Percentiles rank a stretch among this genome's conserved stretches.
phyloP scores from a whole-genome alignment of 92 coral and sea anemone genomes.

The Meandrina meandrites region DNA sequence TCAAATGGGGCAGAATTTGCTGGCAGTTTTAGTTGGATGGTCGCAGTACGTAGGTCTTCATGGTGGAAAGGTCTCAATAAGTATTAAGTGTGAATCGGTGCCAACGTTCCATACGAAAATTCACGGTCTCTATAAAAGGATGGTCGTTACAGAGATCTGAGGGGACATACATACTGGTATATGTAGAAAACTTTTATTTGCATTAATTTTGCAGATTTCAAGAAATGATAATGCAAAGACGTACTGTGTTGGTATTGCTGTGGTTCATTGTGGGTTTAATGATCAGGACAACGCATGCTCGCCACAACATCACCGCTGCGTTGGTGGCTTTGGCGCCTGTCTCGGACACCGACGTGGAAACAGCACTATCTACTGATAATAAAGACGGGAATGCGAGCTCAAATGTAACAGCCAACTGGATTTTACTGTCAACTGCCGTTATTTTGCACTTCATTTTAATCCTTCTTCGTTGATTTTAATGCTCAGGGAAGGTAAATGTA shows the following conservation, averaged over 20 bases:
- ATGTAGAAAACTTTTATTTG: not conserved
- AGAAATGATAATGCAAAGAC: conserved; percentile 13
- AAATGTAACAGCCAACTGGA: conserved; percentile 38
- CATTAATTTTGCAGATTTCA: not conserved
- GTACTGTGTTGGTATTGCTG: not conserved
- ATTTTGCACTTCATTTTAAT: conserved; percentile 15
- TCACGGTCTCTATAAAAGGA: no score
- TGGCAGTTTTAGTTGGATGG: no score
- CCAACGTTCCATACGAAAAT: no score
- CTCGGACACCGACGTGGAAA: conserved; percentile 77
- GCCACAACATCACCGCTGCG: conserved; percentile 96
- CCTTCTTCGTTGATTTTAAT: conserved; percentile 13
- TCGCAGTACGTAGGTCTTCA: no score
- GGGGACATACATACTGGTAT: no score
- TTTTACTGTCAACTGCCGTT: conserved; percentile 42
- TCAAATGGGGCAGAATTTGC: no score
- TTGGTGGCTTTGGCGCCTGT: conserved; percentile 95
- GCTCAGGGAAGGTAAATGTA: not conserved
- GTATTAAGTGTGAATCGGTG: no score
- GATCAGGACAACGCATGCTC: conserved; percentile 41
- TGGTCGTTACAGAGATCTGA: no score
- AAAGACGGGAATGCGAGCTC: conserved; percentile 51
- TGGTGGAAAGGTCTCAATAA: no score
- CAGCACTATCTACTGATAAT: conserved; percentile 53
- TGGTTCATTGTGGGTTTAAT: conserved; percentile 3